Evolutionary conservation across 1,140 invertebrate genomes (phyloP), one percentile per base, ranked within the genome.

Genomic region (Drosophila triauraria): DNA sequence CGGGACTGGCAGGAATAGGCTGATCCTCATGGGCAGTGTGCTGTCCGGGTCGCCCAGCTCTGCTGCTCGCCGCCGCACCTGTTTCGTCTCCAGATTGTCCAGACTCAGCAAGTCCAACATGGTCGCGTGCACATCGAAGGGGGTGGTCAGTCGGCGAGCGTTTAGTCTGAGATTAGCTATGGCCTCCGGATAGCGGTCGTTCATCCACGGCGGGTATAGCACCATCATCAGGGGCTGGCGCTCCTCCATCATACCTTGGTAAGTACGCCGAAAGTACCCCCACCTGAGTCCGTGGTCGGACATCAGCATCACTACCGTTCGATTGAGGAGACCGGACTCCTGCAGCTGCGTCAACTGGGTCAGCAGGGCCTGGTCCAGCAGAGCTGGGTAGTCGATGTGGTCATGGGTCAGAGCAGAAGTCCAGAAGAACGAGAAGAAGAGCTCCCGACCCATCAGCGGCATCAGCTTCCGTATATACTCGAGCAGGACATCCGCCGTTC

Each of bases 281-380:
- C 96, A 99, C 32, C 98, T 93, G 82, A 98, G 95, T 1, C 98
- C 98, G 92, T 99, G 98, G 92, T 99, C 98, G 80, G 97, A 98
- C 82, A 98, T 93, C 6, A 99, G 94, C 25, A 99, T 93, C 1
- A 99, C 88, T 75, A 96, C 93, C 0, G 96, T 96, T 32, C 95
- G 94, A 65, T 97, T 95, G 2, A 80, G 56, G 10, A 80, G 23
- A 2, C 78, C 78, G 1, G 76, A 58, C 4, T 74, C 69, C 7
- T 80, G 48, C 3, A 80, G 30, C 7, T 58, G 61, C 17, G n/a
- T 44, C 7, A 80, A 10, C 7, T 68, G 61, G 1, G 10, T 10
- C 15, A 67, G 9, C 38, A 80, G 17, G 13, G 57, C 54, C 17
- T 27, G n/a, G 38, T 80, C 78, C 57, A 80, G 30, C 3, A 75